A percentile compares a stretch with the other conserved stretches of the same genome.
These are phyloP conservation scores for Vanessa tameamea DNA, from an alignment of 1,140 invertebrate genomes.

Conservation along the genomic window DNA sequence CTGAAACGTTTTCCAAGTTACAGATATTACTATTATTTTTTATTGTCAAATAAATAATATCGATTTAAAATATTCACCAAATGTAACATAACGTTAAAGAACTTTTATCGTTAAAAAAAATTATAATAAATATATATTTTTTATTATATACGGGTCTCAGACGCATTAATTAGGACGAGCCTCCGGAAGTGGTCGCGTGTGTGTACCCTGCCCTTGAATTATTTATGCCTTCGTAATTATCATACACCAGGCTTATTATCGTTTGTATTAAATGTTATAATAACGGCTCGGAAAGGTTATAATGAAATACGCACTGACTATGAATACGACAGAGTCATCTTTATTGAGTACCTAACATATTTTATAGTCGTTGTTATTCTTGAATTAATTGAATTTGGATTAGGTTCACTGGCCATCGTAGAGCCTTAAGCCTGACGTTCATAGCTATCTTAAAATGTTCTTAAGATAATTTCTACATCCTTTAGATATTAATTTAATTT, in stretches of 20 bases:
- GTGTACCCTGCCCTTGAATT: constrained; percentile 71
- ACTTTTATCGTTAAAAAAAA: background rate
- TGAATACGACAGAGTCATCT: background rate
- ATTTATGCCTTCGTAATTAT: constrained; percentile 79
- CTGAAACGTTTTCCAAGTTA: too few relatives aligned
- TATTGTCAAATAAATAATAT: too few relatives aligned
- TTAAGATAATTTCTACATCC: too few relatives aligned
- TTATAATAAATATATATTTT: constrained; percentile 3
- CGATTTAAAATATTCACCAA: too few relatives aligned
- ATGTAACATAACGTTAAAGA: background rate
- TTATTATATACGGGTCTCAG: background rate
- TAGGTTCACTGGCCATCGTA: too few relatives aligned
- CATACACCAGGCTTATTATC: constrained; percentile 64
- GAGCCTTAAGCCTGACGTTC: too few relatives aligned
- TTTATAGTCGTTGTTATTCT: too few relatives aligned
- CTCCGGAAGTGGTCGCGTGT: constrained; percentile 75
- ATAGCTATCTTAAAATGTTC: too few relatives aligned
- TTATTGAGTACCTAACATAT: background rate
- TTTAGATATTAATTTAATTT: too few relatives aligned
- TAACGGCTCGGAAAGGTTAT: constrained; percentile 69
- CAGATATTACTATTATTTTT: too few relatives aligned
- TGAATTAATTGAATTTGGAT: too few relatives aligned
- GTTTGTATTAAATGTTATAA: constrained; percentile 72
- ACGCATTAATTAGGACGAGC: constrained; percentile 64
- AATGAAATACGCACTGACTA: background rate